Base-by-base conservation (phyloP, 2,113 vertebrate species). In the Myocastor coypus region DNA sequence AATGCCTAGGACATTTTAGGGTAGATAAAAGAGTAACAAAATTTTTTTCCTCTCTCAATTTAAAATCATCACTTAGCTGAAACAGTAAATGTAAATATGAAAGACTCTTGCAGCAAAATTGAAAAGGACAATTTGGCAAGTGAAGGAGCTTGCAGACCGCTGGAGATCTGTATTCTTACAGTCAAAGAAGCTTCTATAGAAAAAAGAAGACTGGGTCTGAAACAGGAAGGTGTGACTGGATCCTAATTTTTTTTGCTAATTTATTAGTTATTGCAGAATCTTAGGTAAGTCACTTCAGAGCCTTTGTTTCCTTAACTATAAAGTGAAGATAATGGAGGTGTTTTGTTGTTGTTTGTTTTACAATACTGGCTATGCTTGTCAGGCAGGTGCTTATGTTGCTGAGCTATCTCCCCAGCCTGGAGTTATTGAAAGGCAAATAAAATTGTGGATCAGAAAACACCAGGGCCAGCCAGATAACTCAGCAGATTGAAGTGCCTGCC, bases 351-450 rank as follows among this genome's bases (percentile, higher is more conserved):
- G 16, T 57, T 57, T 57, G 55, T 57, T 57, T 57, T 57, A 16
- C 55, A 57, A 16, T 57, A 57, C 55, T 19, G 16, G 16, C 55
- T 57, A 16, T 19, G 17, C 55, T 57, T 57, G 55, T 16, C 17
- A 57, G 55, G 55, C 17, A 57, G 55, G 55, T 19, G 55, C 16
- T 57, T 57, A 57, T 57, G 4, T 16, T 57, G 55, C 55, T 57
- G 55, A 57, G 17, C 55, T 57, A 57, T 57, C 55, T 57, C 55
- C 16, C 17, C 5, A 57, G 55, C 55, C 55, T 20, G 22, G 3
- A 78, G 28, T 55, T 64, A 22, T 16, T 92, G 19, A 87, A 95
- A 78, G 61, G 46, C 52, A 80, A 83, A 66, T 91, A 91, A 94
- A 87, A 63, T 92, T 84, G 64, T 32, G 71, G 32, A 34, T 75